Percentiles rank a stretch among this genome's conserved stretches.
These are phyloP conservation scores for Tinamus major DNA, from an alignment of 2,797 vertebrate species.

Conservation along the genomic window DNA sequence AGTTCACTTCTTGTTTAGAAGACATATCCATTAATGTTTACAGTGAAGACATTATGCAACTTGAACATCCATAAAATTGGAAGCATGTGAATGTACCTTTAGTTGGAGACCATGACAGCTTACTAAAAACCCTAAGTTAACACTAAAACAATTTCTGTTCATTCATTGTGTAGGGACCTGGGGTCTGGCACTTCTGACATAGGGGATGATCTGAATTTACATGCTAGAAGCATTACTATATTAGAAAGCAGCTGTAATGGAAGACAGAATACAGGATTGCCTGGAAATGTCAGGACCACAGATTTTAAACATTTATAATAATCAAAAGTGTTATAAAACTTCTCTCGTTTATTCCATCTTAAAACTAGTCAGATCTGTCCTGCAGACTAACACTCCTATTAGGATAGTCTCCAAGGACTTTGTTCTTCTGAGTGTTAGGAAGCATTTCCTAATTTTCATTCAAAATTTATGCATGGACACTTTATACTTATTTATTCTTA, in stretches of 20 bases:
- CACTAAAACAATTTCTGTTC: neutral
- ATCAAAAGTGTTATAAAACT: neutral
- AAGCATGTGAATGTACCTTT: neutral
- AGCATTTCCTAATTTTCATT: neutral
- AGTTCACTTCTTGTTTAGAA: neutral
- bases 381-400: neutral
- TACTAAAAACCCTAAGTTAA: neutral
- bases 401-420: neutral
- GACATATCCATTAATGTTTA: neutral
- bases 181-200: neutral
- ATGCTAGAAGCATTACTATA: too few species aligned
- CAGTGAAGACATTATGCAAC: neutral
- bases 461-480: neutral
- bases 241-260: too few species aligned
- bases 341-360: neutral
- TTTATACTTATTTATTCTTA: constrained; percentile 14
- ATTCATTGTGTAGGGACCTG: neutral
- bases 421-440: neutral
- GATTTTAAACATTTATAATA: neutral
- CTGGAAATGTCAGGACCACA: neutral
- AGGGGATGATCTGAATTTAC: neutral
- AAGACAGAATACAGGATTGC: neutral
- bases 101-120: neutral
- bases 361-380: neutral
- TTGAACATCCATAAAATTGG: neutral